A percentile compares a stretch with the other conserved stretches of the same genome.
Evolutionary conservation across 2,797 vertebrate genomes (phyloP).

Genomic region (Microctenopoma lineatum): DNA sequence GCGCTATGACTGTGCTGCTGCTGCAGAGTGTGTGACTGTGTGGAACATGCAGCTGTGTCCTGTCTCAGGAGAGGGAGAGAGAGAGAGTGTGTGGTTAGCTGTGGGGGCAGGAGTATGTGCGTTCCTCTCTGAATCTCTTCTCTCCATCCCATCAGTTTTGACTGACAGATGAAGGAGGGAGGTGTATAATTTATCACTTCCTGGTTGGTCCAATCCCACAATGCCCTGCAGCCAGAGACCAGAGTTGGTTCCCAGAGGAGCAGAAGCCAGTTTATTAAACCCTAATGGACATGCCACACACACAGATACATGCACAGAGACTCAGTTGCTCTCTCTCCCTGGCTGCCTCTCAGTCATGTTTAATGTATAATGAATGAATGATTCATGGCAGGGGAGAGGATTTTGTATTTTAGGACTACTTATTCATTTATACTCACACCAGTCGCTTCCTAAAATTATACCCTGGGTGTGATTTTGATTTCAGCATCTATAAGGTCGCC

Average conservation of each 20-base stretch:
- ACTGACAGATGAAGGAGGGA: conserved; percentile 68
- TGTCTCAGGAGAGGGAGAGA: conserved; percentile 39
- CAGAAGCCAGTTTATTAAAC: conserved; percentile 75
- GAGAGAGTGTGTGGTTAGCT: conserved; percentile 2
- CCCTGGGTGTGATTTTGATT: conserved; percentile 36
- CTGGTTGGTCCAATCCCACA: conserved; percentile 65
- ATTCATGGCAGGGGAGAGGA: conserved; percentile 80
- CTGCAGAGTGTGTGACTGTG: conserved; percentile 46
- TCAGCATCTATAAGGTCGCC: conserved; percentile 22
- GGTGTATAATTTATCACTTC: conserved; percentile 80
- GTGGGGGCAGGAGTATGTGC: conserved; percentile 38
- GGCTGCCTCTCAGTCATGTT: conserved; percentile 80
- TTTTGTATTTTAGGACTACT: conserved; percentile 75
- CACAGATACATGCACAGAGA: conserved; percentile 28
- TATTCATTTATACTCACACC: conserved; percentile 74
- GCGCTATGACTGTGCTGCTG: conserved; percentile 45
- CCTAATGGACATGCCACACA: conserved; percentile 62
- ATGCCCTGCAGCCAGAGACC: conserved; percentile 64
- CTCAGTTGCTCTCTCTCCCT: conserved; percentile 45
- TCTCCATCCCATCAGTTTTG: conserved; percentile 70
- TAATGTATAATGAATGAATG: conserved; percentile 86
- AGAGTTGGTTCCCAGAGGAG: conserved; percentile 55
- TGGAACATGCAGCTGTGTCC: conserved; percentile 68
- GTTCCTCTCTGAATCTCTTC: conserved; percentile 42
- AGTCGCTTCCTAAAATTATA: conserved; percentile 51